Evolutionary conservation across 1,140 invertebrate genomes (phyloP), one percentile per base, ranked within the genome.

Genomic region (Drosophila bocki): DNA sequence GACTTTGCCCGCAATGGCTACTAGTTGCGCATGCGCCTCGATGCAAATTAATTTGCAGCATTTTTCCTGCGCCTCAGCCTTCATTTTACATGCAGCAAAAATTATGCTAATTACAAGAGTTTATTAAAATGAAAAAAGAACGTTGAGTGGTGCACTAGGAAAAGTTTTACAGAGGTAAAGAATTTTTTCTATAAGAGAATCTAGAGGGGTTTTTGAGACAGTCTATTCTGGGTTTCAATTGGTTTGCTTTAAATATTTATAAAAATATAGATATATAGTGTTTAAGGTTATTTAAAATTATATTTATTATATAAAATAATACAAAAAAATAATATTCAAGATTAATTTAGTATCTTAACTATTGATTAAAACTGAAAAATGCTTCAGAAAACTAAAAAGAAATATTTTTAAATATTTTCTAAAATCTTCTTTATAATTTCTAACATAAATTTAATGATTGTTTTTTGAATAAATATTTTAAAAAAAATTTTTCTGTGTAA

Each of bases 11-110:
- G 32, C 7, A 3, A 22, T 13, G 53, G 22, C 53, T 56, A 77
- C 80, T 74, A 88, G 84, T 80, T 71, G 84, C 85, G 80, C 84
- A 90, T 88, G 84, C 85, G 84, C 85, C 59, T 26, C 51, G 48
- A 78, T 75, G 81, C 78, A 84, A 88, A 88, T 90, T 88, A 88
- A 84, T 81, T 90, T 88, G 65, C 78, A 77, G 56, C 68, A 70
- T 84, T 87, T 88, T 47, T 53, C 45, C 42, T 48, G n/a, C 12
- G 26, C 19, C 56, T 26, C 41, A 44, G 57, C 48, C 48, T 33
- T 50, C 26, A 39, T 68, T 32, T 74, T 71, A 68, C 68, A 75
- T 80, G 68, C 64, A 54, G 76, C 58, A 47, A 75, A 80, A 71
- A 70, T 80, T 83, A 83, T 83, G 80, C 64, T 83, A 80, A 83